Evolutionary conservation across 2,888 invertebrate genomes (phyloP).

Genomic region (Himalopsyche anomala): DNA sequence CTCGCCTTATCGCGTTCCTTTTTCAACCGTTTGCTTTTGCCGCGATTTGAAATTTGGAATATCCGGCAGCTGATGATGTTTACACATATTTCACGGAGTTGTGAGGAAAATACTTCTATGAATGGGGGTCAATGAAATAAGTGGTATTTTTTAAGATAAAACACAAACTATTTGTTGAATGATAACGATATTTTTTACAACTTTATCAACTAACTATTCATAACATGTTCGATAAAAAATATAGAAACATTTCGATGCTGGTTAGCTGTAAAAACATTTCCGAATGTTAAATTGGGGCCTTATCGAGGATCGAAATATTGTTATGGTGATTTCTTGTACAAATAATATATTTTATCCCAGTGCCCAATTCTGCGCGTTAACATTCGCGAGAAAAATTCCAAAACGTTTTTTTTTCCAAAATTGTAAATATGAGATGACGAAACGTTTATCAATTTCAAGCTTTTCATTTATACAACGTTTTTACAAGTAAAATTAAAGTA

Average conservation of each 20-base stretch:
- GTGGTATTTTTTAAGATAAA: conserved; percentile 46
- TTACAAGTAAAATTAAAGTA: too few relatives aligned
- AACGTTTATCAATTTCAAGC: too few relatives aligned
- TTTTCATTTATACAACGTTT: too few relatives aligned
- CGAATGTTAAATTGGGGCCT: conserved; percentile 18
- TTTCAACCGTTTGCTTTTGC: conserved; percentile 39
- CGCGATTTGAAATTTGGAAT: conserved; percentile 54
- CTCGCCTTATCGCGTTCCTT: conserved; percentile 43
- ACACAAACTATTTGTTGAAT: conserved; percentile 31
- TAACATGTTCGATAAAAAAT: conserved; percentile 36
- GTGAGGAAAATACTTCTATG: conserved; percentile 19
- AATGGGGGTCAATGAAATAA: conserved; percentile 42
- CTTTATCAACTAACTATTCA: conserved; percentile 22
- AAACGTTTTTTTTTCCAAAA: too few relatives aligned
- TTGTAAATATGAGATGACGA: too few relatives aligned
- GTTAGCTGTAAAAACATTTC: conserved; percentile 19
- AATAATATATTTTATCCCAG: too few relatives aligned
- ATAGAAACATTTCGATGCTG: conserved; percentile 1
- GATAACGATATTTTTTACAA: conserved; percentile 40
- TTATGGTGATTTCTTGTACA: too few relatives aligned
- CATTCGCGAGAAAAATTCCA: too few relatives aligned
- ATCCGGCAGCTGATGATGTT: conserved; percentile 56
- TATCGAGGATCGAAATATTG: conserved; percentile 11
- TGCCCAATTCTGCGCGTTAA: too few relatives aligned
- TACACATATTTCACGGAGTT: conserved; percentile 41